Percentiles rank a stretch among this genome's conserved stretches.
phyloP scores from a whole-genome alignment of 2,113 vertebrate species.

The Parotia lawesii region DNA sequence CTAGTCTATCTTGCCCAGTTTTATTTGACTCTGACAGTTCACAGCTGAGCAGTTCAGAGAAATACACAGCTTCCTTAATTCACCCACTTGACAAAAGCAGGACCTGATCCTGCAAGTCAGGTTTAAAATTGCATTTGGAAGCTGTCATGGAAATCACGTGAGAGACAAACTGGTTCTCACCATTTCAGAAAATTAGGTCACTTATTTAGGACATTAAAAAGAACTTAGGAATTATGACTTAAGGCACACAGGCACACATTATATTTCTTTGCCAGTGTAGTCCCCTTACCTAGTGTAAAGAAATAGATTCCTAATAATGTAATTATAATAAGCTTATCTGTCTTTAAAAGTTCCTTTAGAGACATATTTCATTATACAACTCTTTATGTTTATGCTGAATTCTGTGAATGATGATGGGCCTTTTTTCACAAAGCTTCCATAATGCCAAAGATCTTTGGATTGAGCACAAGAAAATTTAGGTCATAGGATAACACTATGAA shows the following conservation, averaged over 20 bases:
- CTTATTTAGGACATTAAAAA: conserved; percentile 52
- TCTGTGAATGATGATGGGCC: not conserved
- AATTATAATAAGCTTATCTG: not conserved
- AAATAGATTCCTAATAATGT: conserved; percentile 4
- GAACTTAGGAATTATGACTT: conserved; percentile 10
- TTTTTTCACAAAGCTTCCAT: not conserved
- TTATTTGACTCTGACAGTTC: conserved; percentile 26
- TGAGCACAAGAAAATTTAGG: not conserved
- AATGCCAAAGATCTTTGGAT: not conserved
- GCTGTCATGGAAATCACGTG: not conserved
- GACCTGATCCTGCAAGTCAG: conserved; percentile 18
- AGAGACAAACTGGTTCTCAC: not conserved
- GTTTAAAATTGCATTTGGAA: conserved; percentile 18
- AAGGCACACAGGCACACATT: not conserved
- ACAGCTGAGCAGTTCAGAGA: conserved; percentile 33
- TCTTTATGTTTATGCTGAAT: not conserved
- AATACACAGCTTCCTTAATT: not conserved
- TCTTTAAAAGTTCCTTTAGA: not conserved
- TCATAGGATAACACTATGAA: not conserved
- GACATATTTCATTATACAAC: not conserved
- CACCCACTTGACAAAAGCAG: not conserved
- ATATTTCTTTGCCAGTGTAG: not conserved
- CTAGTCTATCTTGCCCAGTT: not conserved
- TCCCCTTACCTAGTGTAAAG: not conserved
- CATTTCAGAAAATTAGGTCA: conserved; percentile 48